phyloP scores from a whole-genome alignment of 2,888 invertebrate genomes.

The Cephalotes varians region DNA sequence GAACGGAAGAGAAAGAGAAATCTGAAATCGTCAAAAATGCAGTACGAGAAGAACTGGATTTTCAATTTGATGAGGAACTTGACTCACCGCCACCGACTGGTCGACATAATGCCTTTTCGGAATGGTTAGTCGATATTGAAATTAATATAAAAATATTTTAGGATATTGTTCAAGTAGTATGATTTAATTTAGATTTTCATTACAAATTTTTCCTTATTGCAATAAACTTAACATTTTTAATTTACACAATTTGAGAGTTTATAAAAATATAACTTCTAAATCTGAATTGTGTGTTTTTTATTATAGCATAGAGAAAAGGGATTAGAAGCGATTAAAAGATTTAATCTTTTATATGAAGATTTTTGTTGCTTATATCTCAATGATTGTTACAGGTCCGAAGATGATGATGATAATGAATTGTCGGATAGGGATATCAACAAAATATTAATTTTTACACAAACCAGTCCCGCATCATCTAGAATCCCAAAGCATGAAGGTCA shows the following conservation, averaged over 20 bases:
- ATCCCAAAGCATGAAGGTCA: conserved; percentile 94
- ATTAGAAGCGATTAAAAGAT: background rate
- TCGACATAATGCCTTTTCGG: conserved; percentile 93
- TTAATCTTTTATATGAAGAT: background rate
- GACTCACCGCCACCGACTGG: conserved; percentile 92
- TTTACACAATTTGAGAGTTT: background rate
- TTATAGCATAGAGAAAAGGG: background rate
- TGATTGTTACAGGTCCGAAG: conserved; percentile 89
- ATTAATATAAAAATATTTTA: background rate
- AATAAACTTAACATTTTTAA: background rate
- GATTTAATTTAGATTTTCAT: background rate
- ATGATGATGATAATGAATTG: conserved; percentile 94
- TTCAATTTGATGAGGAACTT: conserved; percentile 98
- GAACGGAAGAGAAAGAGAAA: conserved; percentile 77
- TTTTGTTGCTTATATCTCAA: background rate
- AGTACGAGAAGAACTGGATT: conserved; percentile 95
- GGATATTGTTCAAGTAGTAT: background rate
- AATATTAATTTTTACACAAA: conserved; percentile 97
- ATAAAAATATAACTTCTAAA: background rate
- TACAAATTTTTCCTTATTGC: background rate
- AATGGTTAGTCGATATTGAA: conserved; percentile 86
- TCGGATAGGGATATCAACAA: conserved; percentile 97
- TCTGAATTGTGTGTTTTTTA: background rate
- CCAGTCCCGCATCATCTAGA: conserved; percentile 86
- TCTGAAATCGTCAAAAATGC: conserved; percentile 77